Percentiles rank a stretch among this genome's conserved stretches.
Conservation (phyloP, 2,113 vertebrate genomes). For the Etia nguti region DNA sequence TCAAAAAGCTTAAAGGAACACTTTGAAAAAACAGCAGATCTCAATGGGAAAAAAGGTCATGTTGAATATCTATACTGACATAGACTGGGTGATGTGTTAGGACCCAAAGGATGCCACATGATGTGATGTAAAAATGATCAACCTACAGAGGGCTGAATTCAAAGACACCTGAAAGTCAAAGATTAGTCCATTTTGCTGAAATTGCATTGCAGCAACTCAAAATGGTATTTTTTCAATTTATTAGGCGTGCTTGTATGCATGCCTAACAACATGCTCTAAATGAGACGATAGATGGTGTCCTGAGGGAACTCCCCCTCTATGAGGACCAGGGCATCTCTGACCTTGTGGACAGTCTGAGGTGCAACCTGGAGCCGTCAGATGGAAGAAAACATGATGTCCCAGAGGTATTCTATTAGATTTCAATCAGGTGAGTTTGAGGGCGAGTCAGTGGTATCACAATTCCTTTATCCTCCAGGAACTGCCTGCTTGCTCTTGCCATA, state of each 20-base stretch:
- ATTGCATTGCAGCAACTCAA: background rate
- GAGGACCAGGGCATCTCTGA: background rate
- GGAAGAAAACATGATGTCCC: fast-evolving
- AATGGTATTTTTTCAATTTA: background rate
- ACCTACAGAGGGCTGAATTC: background rate
- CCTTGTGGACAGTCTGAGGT: background rate
- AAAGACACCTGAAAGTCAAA: background rate
- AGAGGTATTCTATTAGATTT: background rate
- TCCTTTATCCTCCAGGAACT: background rate
- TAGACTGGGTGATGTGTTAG: background rate
- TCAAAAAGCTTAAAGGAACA: background rate
- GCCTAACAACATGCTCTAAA: fast-evolving
- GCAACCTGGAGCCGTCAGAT: background rate
- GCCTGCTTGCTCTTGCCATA: background rate
- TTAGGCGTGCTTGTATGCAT: background rate
- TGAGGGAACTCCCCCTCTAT: background rate
- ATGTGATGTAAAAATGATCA: background rate
- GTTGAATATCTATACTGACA: background rate
- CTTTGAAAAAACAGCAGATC: background rate
- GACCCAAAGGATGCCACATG: background rate
- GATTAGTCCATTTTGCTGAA: background rate
- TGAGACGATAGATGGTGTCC: background rate
- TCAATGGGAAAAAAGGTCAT: fast-evolving
- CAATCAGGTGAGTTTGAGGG: fast-evolving
- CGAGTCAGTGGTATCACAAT: background rate